phyloP scores from a whole-genome alignment of 2,113 vertebrate genomes.

The Caloenas nicobarica region DNA sequence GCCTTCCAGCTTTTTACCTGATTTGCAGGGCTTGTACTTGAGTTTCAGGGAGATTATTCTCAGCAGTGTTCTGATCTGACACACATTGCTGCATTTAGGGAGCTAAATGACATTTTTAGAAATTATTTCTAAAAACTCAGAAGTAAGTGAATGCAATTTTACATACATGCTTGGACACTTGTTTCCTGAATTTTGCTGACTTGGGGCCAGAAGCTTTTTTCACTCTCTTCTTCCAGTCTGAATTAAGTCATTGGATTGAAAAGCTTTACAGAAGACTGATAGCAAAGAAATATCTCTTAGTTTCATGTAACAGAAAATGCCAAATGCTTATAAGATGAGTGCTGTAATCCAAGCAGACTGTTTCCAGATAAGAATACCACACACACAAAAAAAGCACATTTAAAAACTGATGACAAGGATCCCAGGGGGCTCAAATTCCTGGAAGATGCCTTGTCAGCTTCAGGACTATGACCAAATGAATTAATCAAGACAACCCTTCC shows the following conservation, averaged over 20 bases:
- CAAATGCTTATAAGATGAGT: slow-evolving; percentile 43
- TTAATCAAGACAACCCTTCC: slow-evolving; percentile 72
- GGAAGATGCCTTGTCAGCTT: slow-evolving; percentile 78
- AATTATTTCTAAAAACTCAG: not conserved
- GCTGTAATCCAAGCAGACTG: slow-evolving; percentile 51
- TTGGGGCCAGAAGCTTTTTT: slow-evolving; percentile 56
- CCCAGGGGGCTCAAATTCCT: slow-evolving; percentile 63
- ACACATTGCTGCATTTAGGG: not conserved
- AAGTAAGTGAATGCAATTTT: not conserved
- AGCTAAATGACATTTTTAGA: slow-evolving; percentile 7
- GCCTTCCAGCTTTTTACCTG: not conserved
- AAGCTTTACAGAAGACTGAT: slow-evolving; percentile 58
- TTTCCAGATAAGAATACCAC: slow-evolving; percentile 50
- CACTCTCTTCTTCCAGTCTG: slow-evolving; percentile 24
- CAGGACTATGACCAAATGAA: slow-evolving; percentile 66
- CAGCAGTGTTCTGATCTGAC: not conserved
- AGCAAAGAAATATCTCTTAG: slow-evolving; percentile 50
- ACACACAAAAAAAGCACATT: slow-evolving; percentile 18
- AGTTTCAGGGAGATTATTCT: not conserved
- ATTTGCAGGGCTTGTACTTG: not conserved
- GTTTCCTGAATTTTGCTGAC: slow-evolving; percentile 48
- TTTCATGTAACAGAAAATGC: slow-evolving; percentile 61
- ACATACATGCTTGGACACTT: not conserved
- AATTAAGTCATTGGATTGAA: slow-evolving; percentile 61
- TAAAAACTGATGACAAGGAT: slow-evolving; percentile 70